Evolutionary conservation across 2,113 vertebrate species (phyloP).

Genomic region (Hemiprocne comata): DNA sequence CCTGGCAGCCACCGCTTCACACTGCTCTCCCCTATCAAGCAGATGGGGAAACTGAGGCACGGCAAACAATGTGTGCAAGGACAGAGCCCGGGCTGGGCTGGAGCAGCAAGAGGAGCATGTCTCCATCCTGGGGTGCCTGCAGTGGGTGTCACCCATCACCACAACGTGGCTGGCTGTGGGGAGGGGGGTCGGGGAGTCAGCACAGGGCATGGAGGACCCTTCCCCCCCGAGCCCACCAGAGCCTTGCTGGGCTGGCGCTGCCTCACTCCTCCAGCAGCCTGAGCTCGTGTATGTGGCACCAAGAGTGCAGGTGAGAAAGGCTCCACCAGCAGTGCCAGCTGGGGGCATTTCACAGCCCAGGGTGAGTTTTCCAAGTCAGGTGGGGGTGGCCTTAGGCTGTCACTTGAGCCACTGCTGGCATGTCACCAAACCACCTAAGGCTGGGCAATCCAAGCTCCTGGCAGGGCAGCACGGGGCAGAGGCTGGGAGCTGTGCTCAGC

Average conservation of each 20-base stretch:
- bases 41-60: neutral
- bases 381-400: neutral
- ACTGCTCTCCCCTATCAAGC: neutral
- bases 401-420: neutral
- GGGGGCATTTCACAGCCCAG: neutral
- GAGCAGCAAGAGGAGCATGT: fast-evolving
- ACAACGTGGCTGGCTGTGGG: neutral
- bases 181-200: neutral
- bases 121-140: neutral
- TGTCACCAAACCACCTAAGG: neutral
- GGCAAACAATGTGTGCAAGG: fast-evolving
- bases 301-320: neutral
- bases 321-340: neutral
- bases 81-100: fast-evolving
- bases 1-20: fast-evolving
- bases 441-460: neutral
- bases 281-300: neutral
- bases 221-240: fast-evolving
- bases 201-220: neutral
- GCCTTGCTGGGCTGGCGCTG: fast-evolving
- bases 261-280: neutral
- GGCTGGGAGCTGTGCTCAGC: neutral
- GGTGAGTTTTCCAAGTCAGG: neutral
- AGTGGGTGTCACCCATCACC: neutral
- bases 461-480: neutral